Evolutionary conservation across 2,113 vertebrate species (phyloP), one percentile per base, ranked within the genome.

Genomic region (Heterotis niloticus): DNA sequence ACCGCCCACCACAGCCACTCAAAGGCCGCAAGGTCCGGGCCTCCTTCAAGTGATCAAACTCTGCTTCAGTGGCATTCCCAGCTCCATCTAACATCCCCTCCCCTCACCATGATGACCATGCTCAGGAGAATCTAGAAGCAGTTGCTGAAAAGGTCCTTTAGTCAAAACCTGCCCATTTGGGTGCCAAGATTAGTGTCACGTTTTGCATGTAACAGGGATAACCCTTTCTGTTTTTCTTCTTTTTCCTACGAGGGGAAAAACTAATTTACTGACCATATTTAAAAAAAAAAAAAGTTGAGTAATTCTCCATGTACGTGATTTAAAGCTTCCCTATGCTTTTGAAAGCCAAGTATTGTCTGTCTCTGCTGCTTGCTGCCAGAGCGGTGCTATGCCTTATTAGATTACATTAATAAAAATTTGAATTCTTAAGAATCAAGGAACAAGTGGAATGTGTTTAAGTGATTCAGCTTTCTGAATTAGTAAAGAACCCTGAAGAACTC

Each of bases 1-100:
- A 88, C 89, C 94, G 97, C 7, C 97, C 97, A 0, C 86, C 91
- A 9, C 98, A 99, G 89, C 94, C 94, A 1, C 82, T 98, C 78
- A 96, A 96, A 79, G 89, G 79, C 64, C 93, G 98, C 44, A 87
- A 87, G 79, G 93, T 99, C 86, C 91, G 87, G 52, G 91, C 93
- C 59, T 96, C 88, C 84, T 93, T 93, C 84, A 90, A 87, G 84
- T 92, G 85, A 89, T 78, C 3, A 9, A 13, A 14, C 1, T 52
- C 0, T 52, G 29, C 20, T 10, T 17, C 29, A 20, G 29, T 28
- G 4, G 16, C 68, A n/a, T 20, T 71, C 29, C 3, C 28, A 17
- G 16, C 29, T 0, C 29, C 26, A 29, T 3, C 68, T 26, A 0
- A 1, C 28, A 5, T 12, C 65, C 17, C 57, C 9, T 59, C 17